A percentile compares a stretch with the other conserved stretches of the same genome.
Evolutionary conservation across 2,888 invertebrate genomes (phyloP).

Genomic region (Trypoxylon attenuatum): DNA sequence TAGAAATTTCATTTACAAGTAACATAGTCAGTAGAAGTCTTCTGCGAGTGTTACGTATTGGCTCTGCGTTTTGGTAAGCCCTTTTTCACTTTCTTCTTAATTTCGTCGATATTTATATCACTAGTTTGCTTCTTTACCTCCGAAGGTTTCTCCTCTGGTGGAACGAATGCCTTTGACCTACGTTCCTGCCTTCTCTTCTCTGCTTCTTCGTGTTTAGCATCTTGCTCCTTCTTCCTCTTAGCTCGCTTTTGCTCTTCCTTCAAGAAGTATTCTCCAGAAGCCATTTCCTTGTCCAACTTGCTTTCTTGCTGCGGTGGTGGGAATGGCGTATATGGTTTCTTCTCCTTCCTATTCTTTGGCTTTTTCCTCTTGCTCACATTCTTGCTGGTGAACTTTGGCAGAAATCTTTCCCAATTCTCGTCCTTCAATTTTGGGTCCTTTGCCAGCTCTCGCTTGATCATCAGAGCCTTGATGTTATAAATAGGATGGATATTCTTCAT

Average conservation of each 20-base stretch:
- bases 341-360: conserved; percentile 90
- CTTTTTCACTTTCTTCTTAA: conserved; percentile 87
- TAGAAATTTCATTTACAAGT: conserved; percentile 18
- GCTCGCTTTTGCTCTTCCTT: conserved; percentile 87
- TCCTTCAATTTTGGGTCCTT: conserved; percentile 94
- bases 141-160: conserved; percentile 81
- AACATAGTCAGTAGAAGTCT: background rate
- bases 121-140: conserved; percentile 63
- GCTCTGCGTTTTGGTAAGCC: conserved; percentile 64
- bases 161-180: conserved; percentile 87
- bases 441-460: conserved; percentile 97
- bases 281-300: conserved; percentile 94
- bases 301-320: conserved; percentile 95
- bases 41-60: background rate
- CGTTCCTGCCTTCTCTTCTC: conserved; percentile 85
- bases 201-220: conserved; percentile 85
- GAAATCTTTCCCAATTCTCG: conserved; percentile 97
- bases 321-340: conserved; percentile 97
- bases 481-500: conserved; percentile 99
- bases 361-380: conserved; percentile 92
- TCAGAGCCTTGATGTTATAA: conserved; percentile 96
- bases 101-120: conserved; percentile 80
- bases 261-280: conserved; percentile 97
- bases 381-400: conserved; percentile 94
- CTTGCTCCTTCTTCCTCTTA: conserved; percentile 83